Evolutionary conservation across 2,113 vertebrate genomes (phyloP).

Genomic region (Amazona guildingii): DNA sequence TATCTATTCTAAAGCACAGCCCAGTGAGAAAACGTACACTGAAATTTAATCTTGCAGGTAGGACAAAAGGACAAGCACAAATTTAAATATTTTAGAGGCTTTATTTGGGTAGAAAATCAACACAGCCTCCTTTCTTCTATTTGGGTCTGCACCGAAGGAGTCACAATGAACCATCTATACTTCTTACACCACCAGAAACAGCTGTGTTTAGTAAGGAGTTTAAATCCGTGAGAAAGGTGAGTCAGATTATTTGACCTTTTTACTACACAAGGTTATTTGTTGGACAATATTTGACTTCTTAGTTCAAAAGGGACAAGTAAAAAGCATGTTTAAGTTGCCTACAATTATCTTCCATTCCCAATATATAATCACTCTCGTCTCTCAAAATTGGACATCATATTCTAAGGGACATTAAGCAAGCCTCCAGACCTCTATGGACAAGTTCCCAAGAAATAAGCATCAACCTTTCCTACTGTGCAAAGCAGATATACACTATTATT

Average conservation of each 20-base stretch:
- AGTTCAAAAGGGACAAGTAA: background rate
- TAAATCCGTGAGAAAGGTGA: background rate
- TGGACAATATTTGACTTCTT: background rate
- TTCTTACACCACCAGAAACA: background rate
- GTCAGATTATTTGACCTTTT: background rate
- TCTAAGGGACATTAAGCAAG: background rate
- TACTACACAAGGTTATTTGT: background rate
- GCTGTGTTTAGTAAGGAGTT: background rate
- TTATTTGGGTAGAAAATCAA: background rate
- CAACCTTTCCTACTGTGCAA: background rate
- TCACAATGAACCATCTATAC: background rate
- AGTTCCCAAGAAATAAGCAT: background rate
- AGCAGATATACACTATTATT: background rate
- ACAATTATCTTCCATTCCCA: background rate
- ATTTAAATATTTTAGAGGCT: background rate
- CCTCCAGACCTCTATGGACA: background rate
- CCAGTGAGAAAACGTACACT: background rate
- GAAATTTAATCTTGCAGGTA: background rate
- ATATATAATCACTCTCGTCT: background rate
- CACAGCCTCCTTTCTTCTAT: background rate
- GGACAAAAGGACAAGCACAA: background rate
- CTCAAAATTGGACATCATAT: background rate
- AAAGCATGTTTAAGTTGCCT: background rate
- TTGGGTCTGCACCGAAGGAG: rapidly evolving
- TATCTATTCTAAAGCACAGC: background rate